Percentiles rank a stretch among this genome's conserved stretches.
phyloP scores from a whole-genome alignment of 2,888 invertebrate genomes.

The Limnephilus marmoratus region DNA sequence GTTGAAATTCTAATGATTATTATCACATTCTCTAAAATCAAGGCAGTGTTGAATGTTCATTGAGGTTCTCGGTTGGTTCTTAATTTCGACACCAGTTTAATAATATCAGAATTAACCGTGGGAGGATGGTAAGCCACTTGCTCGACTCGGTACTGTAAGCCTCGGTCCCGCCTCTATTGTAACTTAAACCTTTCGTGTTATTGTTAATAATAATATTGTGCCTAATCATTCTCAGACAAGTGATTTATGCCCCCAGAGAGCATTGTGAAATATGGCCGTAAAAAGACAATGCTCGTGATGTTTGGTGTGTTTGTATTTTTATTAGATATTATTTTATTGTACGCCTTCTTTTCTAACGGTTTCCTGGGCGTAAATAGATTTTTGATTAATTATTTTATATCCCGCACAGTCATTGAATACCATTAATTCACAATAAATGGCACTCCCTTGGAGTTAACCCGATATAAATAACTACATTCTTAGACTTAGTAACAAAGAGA shows the following conservation, averaged over 20 bases:
- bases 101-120: background rate
- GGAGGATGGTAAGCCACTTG: background rate
- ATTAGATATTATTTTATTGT: background rate
- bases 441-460: background rate
- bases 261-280: constrained; percentile 28
- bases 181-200: constrained; percentile 31
- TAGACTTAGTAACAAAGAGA: background rate
- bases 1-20: background rate
- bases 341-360: background rate
- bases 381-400: background rate
- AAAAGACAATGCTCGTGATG: constrained; percentile 32
- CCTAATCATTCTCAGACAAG: constrained; percentile 20
- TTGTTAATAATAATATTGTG: constrained; percentile 33
- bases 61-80: background rate
- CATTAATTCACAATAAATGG: background rate
- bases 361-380: background rate
- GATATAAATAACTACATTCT: constrained; percentile 10
- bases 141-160: background rate
- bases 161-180: constrained; percentile 30
- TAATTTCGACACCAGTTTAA: constrained; percentile 28
- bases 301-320: constrained; percentile 9
- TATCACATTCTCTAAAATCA: constrained; percentile 2
- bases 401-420: background rate
- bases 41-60: background rate
- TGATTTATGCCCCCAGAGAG: constrained; percentile 25